Base-by-base conservation (phyloP, 2,797 vertebrate species). In the Delichon dasypus region DNA sequence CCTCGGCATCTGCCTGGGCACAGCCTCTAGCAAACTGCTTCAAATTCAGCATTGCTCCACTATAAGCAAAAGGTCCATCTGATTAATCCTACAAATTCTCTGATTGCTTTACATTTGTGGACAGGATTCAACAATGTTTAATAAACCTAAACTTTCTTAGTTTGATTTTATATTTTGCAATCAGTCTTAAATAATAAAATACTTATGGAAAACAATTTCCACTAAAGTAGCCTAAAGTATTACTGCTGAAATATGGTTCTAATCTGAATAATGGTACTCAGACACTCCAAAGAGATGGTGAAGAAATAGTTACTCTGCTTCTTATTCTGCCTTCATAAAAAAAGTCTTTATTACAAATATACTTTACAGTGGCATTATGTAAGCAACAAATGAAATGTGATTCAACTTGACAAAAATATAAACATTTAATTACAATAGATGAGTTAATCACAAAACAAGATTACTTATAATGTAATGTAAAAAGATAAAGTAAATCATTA, bases 361-460 rank as follows among this genome's bases (percentile, higher is more conserved):
- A 72, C 15, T 85, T 89, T 78, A 51, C 42, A 88, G 45, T 55
- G 18, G 32, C 45, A 65, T 45, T 66, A 36, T 32, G 53, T 62
- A 87, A 68, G 47, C 22, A 72, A 83, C 9, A 95, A 83, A 89
- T 85, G 20, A 89, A 93, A 87, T 90, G 55, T 55, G 21, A 74
- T 27, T 67, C 58, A 60, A 66, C 60, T 51, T 58, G 34, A 92
- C 26, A 91, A 65, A 94, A 89, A 84, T 34, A 26, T 89, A 96
- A 96, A 84, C 48, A 88, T 93, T 88, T 88, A 91, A 91, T 42
- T 92, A 92, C 84, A 93, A 76, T 6, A 85, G 83, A 25, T 90
- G 27, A 94, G 50, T 85, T 82, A 85, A 92, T 92, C 47, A 90
- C 77, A 71, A 90, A 95, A 88, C 18, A 93, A 67, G 67, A 91